Evolutionary conservation across 2,113 vertebrate genomes (phyloP).

Genomic region (Sialia sialis): DNA sequence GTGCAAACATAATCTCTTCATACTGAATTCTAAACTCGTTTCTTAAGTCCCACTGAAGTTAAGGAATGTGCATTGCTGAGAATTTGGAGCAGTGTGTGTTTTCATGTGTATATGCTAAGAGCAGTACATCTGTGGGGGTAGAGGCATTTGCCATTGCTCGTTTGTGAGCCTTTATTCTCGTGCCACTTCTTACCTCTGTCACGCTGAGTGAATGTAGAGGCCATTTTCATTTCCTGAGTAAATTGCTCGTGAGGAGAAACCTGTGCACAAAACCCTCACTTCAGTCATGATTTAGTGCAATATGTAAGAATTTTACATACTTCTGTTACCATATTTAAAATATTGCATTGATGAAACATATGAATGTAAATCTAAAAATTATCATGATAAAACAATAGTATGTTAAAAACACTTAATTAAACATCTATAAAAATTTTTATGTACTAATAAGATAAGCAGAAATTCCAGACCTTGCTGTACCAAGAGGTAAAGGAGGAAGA

Average conservation of each 20-base stretch:
- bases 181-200: constrained; percentile 68
- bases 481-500: neutral
- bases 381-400: neutral
- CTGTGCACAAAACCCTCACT: constrained; percentile 61
- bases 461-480: neutral
- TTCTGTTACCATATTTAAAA: neutral
- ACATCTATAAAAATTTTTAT: neutral
- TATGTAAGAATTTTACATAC: neutral
- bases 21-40: neutral
- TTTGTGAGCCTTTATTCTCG: neutral
- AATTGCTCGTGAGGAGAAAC: constrained; percentile 60
- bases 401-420: neutral
- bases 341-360: neutral
- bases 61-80: neutral
- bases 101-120: neutral
- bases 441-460: neutral
- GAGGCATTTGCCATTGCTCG: neutral
- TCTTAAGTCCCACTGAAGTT: neutral
- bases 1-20: neutral
- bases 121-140: neutral
- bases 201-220: constrained; percentile 58
- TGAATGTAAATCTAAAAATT: neutral
- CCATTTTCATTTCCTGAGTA: constrained; percentile 48
- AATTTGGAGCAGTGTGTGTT: neutral
- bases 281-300: constrained; percentile 18